phyloP scores from a whole-genome alignment of 2,797 vertebrate genomes.

The Micromesistius poutassou region DNA sequence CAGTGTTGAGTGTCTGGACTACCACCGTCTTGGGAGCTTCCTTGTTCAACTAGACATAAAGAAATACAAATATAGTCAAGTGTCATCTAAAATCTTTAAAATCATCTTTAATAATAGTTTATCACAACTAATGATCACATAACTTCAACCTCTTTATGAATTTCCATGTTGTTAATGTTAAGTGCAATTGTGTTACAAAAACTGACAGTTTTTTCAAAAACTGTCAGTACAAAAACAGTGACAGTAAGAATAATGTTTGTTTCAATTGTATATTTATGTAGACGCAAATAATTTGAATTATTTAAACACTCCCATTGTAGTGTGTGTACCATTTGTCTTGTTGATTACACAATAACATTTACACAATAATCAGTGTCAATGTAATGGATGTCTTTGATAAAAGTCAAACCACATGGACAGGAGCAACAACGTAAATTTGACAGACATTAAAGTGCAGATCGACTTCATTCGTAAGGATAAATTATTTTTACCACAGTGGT shows the following conservation, averaged over 20 bases:
- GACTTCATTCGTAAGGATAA: not conserved
- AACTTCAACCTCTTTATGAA: not conserved
- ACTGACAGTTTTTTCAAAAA: too few species aligned
- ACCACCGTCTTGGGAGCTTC: conserved; percentile 37
- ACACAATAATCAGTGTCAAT: not conserved
- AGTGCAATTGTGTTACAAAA: not conserved
- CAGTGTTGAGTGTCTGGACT: conserved; percentile 17
- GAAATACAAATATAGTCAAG: not conserved
- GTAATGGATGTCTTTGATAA: too few species aligned
- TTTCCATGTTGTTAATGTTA: not conserved
- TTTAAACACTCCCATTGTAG: too few species aligned
- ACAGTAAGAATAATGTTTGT: too few species aligned
- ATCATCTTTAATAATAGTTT: not conserved
- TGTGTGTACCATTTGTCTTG: not conserved
- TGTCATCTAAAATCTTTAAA: not conserved
- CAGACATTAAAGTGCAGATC: too few species aligned
- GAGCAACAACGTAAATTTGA: too few species aligned
- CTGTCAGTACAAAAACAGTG: too few species aligned
- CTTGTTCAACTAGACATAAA: conserved; percentile 37
- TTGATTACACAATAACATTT: not conserved
- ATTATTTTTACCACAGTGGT: not conserved
- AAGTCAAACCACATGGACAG: too few species aligned
- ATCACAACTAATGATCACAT: not conserved
- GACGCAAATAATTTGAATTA: too few species aligned
- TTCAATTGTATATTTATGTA: too few species aligned